Percentiles rank a stretch among this genome's conserved stretches.
phyloP scores from a whole-genome alignment of 2,888 invertebrate species.

The Ctenicera cuprea region DNA sequence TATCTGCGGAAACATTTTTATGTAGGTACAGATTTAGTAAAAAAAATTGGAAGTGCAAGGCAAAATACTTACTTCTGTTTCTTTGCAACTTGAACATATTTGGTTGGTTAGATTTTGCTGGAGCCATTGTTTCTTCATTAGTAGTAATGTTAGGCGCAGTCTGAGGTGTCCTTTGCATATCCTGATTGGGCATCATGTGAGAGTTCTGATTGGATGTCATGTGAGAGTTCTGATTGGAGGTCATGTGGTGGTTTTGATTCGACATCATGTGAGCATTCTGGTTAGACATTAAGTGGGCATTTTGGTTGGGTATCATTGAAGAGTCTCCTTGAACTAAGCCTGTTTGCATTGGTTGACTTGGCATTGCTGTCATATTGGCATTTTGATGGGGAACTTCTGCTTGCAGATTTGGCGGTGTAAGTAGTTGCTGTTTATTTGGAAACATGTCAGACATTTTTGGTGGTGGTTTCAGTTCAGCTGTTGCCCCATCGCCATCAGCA shows the following conservation, averaged over 20 bases:
- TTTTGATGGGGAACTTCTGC: conserved; percentile 42
- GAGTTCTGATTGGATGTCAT: conserved; percentile 5
- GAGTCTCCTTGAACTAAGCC: conserved; percentile 5
- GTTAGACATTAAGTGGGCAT: neutral
- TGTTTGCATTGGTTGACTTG: conserved; percentile 15
- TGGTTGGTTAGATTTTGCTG: conserved; percentile 68
- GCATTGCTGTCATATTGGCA: neutral
- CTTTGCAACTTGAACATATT: conserved; percentile 90
- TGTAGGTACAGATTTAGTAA: neutral
- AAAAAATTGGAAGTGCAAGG: neutral
- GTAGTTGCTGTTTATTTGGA: conserved; percentile 57
- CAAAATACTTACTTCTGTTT: conserved; percentile 80
- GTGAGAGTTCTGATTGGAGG: neutral
- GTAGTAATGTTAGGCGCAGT: conserved; percentile 42
- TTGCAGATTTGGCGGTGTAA: neutral
- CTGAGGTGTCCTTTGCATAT: conserved; percentile 7
- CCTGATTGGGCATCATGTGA: neutral
- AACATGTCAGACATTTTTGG: conserved; percentile 80
- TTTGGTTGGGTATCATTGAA: conserved; percentile 29
- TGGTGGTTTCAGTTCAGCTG: conserved; percentile 78
- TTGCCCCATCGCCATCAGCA: conserved; percentile 78
- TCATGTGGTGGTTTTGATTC: too few relatives aligned
- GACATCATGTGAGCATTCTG: neutral
- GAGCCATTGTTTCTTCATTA: conserved; percentile 52
- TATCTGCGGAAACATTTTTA: conserved; percentile 74